Evolutionary conservation across 2,113 vertebrate species (phyloP), one percentile per base, ranked within the genome.

Genomic region (Crypturellus undulatus): DNA sequence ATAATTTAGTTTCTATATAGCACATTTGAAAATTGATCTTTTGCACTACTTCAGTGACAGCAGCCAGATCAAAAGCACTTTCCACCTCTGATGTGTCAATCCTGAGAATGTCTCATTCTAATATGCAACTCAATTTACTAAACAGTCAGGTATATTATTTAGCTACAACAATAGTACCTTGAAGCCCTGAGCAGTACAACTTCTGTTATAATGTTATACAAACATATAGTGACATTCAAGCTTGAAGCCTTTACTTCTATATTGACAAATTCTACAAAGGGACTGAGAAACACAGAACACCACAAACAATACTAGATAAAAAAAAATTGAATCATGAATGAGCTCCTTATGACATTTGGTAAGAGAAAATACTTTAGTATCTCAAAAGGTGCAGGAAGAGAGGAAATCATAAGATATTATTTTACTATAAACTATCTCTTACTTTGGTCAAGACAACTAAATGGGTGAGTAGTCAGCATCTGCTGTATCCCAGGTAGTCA

Each of bases 1-100:
- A 62, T 47, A 26, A 43, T 88, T 91, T 49, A 40, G 86, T 68
- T 3, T 71, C 3, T 22, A 14, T 9, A 1, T 42, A 84, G 51
- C 19, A 73, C 3, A 30, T 78, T 70, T 91, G 72, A 12, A 9
- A 80, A 72, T 38, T 28, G 15, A 6, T 76, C 12, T 75, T 80
- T 63, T 68, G 51, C 11, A 19, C 26, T 94, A 9, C 78, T 90
- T 70, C 67, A 10, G 58, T 76, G 60, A 62, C 58, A 76, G 24
- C 32, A 34, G 18, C 10, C 30, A 84, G 62, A 85, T 93, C 68
- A 92, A 92, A 92, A 70, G 21, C 49, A 49, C 77, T 94, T 90
- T 75, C 52, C 45, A 20, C 65, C 86, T 89, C 43, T 49, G 21
- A 47, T 68, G 12, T 89, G 62, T 76, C 6, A 0, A 16, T 81